Evolutionary conservation across 1,140 invertebrate species (phyloP).

Genomic region (Matsumurasca onukii): DNA sequence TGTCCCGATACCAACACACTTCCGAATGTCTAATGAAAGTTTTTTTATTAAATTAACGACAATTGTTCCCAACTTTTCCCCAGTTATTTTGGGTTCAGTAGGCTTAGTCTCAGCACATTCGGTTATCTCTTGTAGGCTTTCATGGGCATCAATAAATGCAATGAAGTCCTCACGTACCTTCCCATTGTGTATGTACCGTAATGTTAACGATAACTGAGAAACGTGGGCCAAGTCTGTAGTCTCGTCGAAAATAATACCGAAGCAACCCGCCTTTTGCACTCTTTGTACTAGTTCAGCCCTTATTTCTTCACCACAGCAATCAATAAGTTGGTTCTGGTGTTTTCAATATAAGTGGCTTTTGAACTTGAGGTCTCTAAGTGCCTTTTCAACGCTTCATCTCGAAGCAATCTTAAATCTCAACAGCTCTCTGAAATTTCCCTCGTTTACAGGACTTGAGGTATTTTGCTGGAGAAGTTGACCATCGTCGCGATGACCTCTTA

Average conservation of each 20-base stretch:
- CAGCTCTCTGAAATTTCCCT: conserved; percentile 43
- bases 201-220: conserved; percentile 40
- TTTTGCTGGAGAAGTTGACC: conserved; percentile 19
- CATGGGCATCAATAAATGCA: conserved; percentile 39
- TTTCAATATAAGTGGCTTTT: conserved; percentile 43
- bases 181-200: conserved; percentile 39
- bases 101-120: conserved; percentile 31
- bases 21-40: conserved; percentile 36
- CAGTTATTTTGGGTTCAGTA: conserved; percentile 34
- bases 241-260: conserved; percentile 44
- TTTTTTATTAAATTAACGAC: conserved; percentile 36
- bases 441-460: conserved; percentile 36
- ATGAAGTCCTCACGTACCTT: conserved; percentile 42
- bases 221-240: conserved; percentile 43
- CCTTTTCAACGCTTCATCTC: conserved; percentile 38
- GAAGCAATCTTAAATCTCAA: conserved; percentile 39
- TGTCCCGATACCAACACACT: too few species aligned
- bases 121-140: not conserved
- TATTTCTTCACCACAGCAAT: conserved; percentile 40
- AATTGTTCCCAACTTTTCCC: conserved; percentile 38
- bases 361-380: conserved; percentile 39
- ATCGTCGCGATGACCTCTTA: conserved; percentile 40
- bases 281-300: conserved; percentile 36
- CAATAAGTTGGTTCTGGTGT: conserved; percentile 45
- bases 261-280: conserved; percentile 38